Base-by-base conservation (phyloP, 2,888 invertebrate genomes). In the Ophioninae sp. region DNA sequence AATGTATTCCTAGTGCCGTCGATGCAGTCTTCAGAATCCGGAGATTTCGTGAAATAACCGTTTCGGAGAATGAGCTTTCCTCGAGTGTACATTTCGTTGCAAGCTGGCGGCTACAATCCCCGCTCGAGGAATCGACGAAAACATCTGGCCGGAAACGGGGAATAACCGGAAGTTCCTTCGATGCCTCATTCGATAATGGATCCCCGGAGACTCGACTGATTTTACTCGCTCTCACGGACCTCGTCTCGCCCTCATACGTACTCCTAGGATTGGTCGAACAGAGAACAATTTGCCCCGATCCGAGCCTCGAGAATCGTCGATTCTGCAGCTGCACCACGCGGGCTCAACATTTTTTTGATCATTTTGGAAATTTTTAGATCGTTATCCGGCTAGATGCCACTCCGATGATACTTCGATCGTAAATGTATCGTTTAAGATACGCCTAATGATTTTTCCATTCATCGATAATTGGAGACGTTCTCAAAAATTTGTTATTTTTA, bases 41-140 rank as follows among this genome's bases (percentile, higher is more conserved):
- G n/a, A 23, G 44, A 39, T 68, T 44, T 84, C 64, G 79, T 20
- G 75, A 79, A 67, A 81, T 84, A 84, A 84, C 84, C 81, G 64
- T 84, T 84, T 22, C 17, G 61, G 63, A 2, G 44, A 84, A 84
- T 58, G 84, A 76, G 75, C 76, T 81, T 79, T 51, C 63, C 61
- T 58, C 71, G 63, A 76, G 65, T 63, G 72, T 44, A 61, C 67
- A 30, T 78, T 63, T 74, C 69, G 82, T 74, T 64, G 58, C 79
- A 63, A 74, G 74, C 69, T 64, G 82, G 2, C 56, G 51, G 51
- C 22, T 67, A 56, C 59, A 22, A 17, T 17, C 13, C 30, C 13
- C 30, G 23, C 41, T 10, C 71, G 59, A 64, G 68, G 56, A 84
- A 64, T 78, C 44, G 61, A 64, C 41, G 67, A 85, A 85, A 83